Evolutionary conservation across 2,113 vertebrate species (phyloP).

Genomic region (Leucosticte australis): DNA sequence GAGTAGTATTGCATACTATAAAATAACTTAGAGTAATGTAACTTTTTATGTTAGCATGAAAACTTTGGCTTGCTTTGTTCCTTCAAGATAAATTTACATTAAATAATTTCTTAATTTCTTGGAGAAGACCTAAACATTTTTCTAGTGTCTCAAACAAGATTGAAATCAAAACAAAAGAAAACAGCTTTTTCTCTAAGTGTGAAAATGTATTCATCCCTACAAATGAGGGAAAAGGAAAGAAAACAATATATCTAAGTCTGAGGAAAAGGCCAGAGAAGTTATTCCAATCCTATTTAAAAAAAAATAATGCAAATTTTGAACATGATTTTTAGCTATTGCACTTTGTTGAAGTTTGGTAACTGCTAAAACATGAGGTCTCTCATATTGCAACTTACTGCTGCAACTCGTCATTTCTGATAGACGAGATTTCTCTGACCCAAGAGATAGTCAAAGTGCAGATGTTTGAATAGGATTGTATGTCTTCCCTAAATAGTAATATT

Average conservation of each 20-base stretch:
- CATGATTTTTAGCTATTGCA: neutral
- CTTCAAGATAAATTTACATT: neutral
- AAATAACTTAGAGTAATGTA: rapidly evolving
- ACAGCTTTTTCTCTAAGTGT: neutral
- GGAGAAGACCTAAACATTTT: neutral
- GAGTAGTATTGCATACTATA: neutral
- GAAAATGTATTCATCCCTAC: neutral
- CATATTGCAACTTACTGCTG: neutral
- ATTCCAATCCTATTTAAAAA: neutral
- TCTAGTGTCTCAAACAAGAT: neutral
- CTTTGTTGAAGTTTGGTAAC: neutral
- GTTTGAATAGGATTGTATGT: neutral
- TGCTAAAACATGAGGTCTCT: neutral
- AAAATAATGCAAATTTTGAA: neutral
- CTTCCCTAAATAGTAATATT: neutral
- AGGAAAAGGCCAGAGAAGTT: neutral
- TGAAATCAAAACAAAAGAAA: neutral
- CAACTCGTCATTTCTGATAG: neutral
- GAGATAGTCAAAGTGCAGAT: neutral
- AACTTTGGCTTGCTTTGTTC: neutral
- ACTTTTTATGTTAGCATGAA: neutral
- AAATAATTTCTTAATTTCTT: neutral
- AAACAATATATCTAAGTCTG: neutral
- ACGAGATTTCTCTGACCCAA: no score
- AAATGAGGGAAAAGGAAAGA: neutral